Percentiles rank a stretch among this genome's conserved stretches.
These are phyloP conservation scores for Leucania comma DNA, from an alignment of 2,888 invertebrate genomes.

Conservation along the genomic window DNA sequence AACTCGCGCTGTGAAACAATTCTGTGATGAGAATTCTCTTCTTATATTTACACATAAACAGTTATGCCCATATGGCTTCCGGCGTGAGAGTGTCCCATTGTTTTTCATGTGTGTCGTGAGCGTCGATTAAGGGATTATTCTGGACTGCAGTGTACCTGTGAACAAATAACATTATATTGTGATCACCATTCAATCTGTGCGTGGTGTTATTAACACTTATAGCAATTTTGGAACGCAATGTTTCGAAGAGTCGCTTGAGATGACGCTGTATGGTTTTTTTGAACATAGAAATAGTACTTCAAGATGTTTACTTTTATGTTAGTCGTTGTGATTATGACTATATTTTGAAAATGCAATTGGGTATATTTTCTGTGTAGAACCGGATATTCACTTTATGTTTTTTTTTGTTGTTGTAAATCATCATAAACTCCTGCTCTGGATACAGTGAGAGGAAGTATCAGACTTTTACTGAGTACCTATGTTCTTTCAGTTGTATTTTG, in stretches of 20 bases:
- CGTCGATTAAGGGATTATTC: constrained; percentile 44
- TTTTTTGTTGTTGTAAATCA: too few relatives aligned
- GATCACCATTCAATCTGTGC: constrained; percentile 32
- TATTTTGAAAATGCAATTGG: neutral
- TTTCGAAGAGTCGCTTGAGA: constrained; percentile 11
- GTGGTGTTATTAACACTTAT: constrained; percentile 11
- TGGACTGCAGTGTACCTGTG: constrained; percentile 33
- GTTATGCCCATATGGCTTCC: constrained; percentile 24
- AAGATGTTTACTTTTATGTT: neutral
- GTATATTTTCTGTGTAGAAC: neutral
- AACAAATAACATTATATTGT: constrained; percentile 48
- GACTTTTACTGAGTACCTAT: too few relatives aligned
- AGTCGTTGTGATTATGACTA: neutral
- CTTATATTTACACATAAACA: constrained; percentile 44
- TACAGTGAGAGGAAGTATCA: too few relatives aligned
- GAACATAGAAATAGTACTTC: neutral
- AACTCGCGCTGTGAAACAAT: constrained; percentile 22
- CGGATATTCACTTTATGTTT: neutral
- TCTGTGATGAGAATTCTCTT: constrained; percentile 30
- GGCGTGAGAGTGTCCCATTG: constrained; percentile 35
- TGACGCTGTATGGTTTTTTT: constrained; percentile 5
- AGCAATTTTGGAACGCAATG: constrained; percentile 20
- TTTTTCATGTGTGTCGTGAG: constrained; percentile 53
- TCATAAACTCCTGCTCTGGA: too few relatives aligned
- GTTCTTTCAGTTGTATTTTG: too few relatives aligned